phyloP scores from a whole-genome alignment of 2,113 vertebrate species.

The Psephotus haematonotus region DNA sequence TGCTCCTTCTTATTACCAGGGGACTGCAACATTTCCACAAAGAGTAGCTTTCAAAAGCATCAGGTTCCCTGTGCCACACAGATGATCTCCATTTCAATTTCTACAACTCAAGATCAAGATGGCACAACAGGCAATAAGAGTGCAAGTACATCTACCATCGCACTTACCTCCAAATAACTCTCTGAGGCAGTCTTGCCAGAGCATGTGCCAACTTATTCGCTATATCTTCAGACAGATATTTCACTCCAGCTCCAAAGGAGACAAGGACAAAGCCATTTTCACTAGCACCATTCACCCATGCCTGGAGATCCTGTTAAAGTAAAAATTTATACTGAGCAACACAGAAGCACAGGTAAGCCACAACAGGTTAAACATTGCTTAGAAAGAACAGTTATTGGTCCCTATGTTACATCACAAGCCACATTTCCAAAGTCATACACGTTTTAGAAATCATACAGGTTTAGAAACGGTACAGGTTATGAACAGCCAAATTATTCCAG shows the following conservation, averaged over 20 bases:
- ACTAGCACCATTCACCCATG: constrained; percentile 86
- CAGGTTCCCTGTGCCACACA: not conserved
- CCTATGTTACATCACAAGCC: not conserved
- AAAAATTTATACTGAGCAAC: not conserved
- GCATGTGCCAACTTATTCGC: constrained; percentile 90
- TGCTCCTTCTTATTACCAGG: not conserved
- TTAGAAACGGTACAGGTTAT: not conserved
- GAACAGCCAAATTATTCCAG: fast-evolving
- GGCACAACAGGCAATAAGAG: fast-evolving
- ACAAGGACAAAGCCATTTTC: constrained; percentile 94
- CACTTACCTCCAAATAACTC: constrained; percentile 94
- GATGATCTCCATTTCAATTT: not conserved
- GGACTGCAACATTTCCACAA: not conserved
- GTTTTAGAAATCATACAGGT: not conserved
- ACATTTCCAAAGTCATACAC: not conserved
- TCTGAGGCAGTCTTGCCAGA: constrained; percentile 87
- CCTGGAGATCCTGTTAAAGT: constrained; percentile 83
- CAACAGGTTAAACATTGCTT: fast-evolving
- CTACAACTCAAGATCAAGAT: not conserved
- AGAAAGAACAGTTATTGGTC: not conserved
- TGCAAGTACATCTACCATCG: not conserved
- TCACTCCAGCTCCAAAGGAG: constrained; percentile 96
- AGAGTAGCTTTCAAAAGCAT: not conserved
- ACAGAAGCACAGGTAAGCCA: not conserved
- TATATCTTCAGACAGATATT: constrained; percentile 94